Conservation (phyloP, 2,797 vertebrate species). For the Manis javanica region DNA sequence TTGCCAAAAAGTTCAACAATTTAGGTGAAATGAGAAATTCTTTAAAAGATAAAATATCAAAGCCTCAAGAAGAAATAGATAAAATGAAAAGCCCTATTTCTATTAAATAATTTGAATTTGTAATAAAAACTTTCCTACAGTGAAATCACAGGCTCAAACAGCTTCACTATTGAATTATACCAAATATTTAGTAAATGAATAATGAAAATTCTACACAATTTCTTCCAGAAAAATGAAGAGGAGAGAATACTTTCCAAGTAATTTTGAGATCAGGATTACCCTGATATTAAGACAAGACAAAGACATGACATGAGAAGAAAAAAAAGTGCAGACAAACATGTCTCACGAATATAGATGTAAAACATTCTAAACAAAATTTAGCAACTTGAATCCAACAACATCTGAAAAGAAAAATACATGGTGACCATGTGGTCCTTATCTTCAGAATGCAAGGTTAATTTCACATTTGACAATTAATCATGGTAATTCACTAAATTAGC, state of each 20-base stretch:
- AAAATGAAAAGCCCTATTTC: not conserved
- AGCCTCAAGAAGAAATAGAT: not conserved
- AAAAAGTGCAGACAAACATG: not conserved
- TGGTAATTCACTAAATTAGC: not conserved
- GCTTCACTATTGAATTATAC: not conserved
- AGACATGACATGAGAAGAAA: not conserved
- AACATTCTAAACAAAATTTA: not conserved
- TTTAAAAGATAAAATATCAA: not conserved
- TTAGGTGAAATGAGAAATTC: not conserved
- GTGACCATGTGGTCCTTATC: not conserved
- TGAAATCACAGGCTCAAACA: not conserved
- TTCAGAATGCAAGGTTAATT: not conserved
- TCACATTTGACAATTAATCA: not conserved
- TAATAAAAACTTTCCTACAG: not conserved
- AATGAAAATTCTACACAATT: not conserved
- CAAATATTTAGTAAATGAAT: not conserved
- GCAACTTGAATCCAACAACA: not conserved
- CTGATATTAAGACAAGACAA: not conserved
- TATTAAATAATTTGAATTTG: not conserved
- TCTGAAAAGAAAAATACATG: not conserved
- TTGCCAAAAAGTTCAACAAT: not conserved
- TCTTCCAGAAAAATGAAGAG: not conserved
- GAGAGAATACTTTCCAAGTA: not conserved
- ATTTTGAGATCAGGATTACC: not conserved
- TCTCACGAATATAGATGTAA: not conserved